Evolutionary conservation across 1,140 invertebrate genomes (phyloP), one percentile per base, ranked within the genome.

Genomic region (Dinoponera quadriceps): DNA sequence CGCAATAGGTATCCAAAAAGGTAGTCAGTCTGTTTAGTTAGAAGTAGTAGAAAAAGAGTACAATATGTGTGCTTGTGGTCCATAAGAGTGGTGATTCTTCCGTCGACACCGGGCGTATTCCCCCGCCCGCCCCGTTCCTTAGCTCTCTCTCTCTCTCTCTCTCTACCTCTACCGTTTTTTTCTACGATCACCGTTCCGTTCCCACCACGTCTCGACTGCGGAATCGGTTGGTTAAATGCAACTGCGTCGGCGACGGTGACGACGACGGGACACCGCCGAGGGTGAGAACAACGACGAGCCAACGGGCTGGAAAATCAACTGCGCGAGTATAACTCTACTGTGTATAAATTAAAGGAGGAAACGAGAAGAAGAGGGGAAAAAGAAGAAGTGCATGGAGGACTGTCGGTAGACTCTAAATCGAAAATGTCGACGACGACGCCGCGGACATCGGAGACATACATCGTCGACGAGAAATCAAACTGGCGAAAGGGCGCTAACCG

Each of bases 21-120:
- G 88, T 92, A 92, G 90, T 92, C 91, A 92, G 91, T 92, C 91
- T 92, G 90, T 92, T 92, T 91, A 91, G 85, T 86, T 89, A 88
- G 85, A 88, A 44, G 65, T 89, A 89, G 85, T 85, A 89, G 81
- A 89, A 85, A n/a, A 89, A 85, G 86, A 88, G 83, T 90, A 82
- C 73, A 75, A 85, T 89, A 89, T 85, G 59, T 83, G 57, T 86
- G 69, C 71, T 73, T 57, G 78, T 90, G 86, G 86, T 87, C 86
- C 86, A 87, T 80, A 54, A 80, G 57, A 80, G 63, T 80, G 65
- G 75, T 57, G 69, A 80, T n/a, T 57, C 54, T 38, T 80, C 51
- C 38, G 29, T 80, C 65, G 54, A 22, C 33, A 33, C 5, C 5
- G 5, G 5, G 38, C 29, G 33, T 78, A 55, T 48, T 48, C 27